Evolutionary conservation across 2,113 vertebrate genomes (phyloP).

Genomic region (Pantherophis guttatus): DNA sequence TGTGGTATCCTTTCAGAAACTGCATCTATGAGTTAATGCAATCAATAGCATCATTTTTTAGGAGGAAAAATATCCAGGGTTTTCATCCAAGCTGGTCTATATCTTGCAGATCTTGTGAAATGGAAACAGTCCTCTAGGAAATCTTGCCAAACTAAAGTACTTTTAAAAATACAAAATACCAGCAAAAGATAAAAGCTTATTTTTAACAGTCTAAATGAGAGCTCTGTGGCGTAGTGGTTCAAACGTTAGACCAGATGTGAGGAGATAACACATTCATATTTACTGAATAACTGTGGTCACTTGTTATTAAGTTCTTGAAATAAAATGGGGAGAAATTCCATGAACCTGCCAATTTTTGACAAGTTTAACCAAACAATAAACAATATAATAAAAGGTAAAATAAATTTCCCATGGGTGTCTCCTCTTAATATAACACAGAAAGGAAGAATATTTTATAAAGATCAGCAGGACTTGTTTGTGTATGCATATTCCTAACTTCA

Average conservation of each 20-base stretch:
- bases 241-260: not conserved
- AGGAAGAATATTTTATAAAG: not conserved
- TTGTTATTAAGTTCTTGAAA: not conserved
- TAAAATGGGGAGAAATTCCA: not conserved
- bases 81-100: not conserved
- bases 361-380: not conserved
- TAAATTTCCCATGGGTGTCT: not conserved
- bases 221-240: not conserved
- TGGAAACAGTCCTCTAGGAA: not conserved
- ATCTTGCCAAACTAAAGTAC: not conserved
- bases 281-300: not conserved
- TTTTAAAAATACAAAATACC: slow-evolving; percentile 11
- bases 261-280: not conserved
- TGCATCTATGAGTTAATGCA: not conserved
- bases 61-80: slow-evolving; percentile 2
- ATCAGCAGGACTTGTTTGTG: not conserved
- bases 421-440: not conserved
- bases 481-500: not conserved
- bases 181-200: not conserved
- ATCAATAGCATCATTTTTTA: not conserved
- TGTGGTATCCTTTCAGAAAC: not conserved
- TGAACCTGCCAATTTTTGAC: not conserved
- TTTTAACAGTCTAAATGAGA: not conserved
- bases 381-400: not conserved
- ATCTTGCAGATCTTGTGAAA: slow-evolving; percentile 18